Percentiles rank a stretch among this genome's conserved stretches.
phyloP scores from a whole-genome alignment of 2,888 invertebrate genomes.

The Tromatobia lineatoria region DNA sequence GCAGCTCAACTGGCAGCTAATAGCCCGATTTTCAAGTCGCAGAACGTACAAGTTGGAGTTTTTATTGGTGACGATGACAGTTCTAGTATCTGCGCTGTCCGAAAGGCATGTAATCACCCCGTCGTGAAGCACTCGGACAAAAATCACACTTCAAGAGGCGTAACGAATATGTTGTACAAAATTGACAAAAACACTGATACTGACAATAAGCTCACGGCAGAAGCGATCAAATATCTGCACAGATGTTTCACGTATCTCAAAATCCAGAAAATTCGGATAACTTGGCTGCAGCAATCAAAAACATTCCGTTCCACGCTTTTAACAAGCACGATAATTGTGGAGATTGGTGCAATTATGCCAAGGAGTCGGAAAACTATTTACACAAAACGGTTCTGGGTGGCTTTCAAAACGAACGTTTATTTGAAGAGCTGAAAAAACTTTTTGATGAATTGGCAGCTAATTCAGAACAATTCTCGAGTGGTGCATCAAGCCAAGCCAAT shows the following conservation, averaged over 20 bases:
- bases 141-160: slow-evolving; percentile 62
- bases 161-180: slow-evolving; percentile 62
- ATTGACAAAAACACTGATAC: slow-evolving; percentile 59
- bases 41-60: slow-evolving; percentile 58
- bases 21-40: slow-evolving; percentile 55
- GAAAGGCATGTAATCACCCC: slow-evolving; percentile 40
- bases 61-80: slow-evolving; percentile 65
- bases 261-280: slow-evolving; percentile 45
- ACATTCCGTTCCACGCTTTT: slow-evolving; percentile 60
- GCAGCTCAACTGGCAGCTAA: slow-evolving; percentile 35
- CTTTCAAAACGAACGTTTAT: slow-evolving; percentile 53
- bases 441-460: slow-evolving; percentile 56
- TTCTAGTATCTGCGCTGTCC: slow-evolving; percentile 48
- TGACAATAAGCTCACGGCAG: slow-evolving; percentile 59
- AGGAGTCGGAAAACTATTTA: slow-evolving; percentile 57
- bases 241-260: slow-evolving; percentile 63
- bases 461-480: slow-evolving; percentile 57
- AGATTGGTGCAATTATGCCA: slow-evolving; percentile 51
- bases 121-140: slow-evolving; percentile 62
- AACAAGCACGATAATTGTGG: slow-evolving; percentile 56
- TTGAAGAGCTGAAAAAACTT: slow-evolving; percentile 53
- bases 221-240: slow-evolving; percentile 62
- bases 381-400: slow-evolving; percentile 52
- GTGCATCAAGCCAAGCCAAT: slow-evolving; percentile 67
- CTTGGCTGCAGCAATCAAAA: slow-evolving; percentile 41